phyloP scores from a whole-genome alignment of 2,888 invertebrate genomes.

The Sminthurinus aureus region DNA sequence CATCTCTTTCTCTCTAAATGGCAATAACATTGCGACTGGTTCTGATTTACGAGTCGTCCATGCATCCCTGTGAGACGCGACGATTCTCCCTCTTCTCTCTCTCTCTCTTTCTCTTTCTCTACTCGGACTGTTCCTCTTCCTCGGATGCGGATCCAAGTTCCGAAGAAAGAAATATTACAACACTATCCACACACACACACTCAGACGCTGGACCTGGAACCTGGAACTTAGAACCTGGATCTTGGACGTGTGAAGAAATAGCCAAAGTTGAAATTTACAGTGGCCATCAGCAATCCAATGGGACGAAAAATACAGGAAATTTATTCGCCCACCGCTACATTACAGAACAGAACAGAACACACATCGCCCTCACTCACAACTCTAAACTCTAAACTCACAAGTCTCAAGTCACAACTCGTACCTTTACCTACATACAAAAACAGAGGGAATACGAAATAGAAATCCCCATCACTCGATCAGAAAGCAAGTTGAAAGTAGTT shows the following conservation, averaged over 20 bases:
- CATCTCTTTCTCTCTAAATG: slow-evolving; percentile 61
- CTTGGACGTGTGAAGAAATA: slow-evolving; percentile 49
- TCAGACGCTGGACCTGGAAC: not conserved
- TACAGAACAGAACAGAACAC: not conserved
- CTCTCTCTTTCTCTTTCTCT: slow-evolving; percentile 7
- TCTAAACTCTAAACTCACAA: no score
- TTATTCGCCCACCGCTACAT: slow-evolving; percentile 47
- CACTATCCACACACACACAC: slow-evolving; percentile 44
- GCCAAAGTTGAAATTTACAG: slow-evolving; percentile 60
- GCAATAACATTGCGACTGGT: slow-evolving; percentile 60
- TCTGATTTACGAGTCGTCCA: slow-evolving; percentile 61
- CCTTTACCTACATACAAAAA: not conserved
- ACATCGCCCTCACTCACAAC: no score
- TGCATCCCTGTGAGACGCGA: slow-evolving; percentile 50
- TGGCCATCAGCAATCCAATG: slow-evolving; percentile 40
- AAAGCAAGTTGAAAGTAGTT: no score
- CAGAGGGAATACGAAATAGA: not conserved
- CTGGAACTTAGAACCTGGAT: not conserved
- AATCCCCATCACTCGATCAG: not conserved
- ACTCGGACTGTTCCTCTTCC: no score
- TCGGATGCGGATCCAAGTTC: slow-evolving; percentile 26
- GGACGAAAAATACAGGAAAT: slow-evolving; percentile 47
- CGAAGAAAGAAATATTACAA: slow-evolving; percentile 51
- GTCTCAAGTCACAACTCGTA: not conserved
- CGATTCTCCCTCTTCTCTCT: slow-evolving; percentile 36